These are phyloP conservation scores for Lagopus leucura DNA, from an alignment of 2,113 vertebrate genomes.

Conservation along the genomic window DNA sequence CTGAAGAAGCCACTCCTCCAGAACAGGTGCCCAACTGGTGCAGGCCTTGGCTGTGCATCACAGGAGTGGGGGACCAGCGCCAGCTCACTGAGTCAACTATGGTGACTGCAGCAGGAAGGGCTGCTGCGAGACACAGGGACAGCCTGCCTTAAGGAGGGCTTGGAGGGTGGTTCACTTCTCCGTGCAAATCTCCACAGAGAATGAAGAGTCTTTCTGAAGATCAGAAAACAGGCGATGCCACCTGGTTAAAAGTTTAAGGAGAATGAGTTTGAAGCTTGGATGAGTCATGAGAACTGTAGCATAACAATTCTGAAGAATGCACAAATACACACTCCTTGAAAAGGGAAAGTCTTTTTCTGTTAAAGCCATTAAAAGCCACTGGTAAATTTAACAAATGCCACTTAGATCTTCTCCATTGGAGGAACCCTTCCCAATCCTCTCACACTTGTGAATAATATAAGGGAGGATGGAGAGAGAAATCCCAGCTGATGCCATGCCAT, in stretches of 20 bases:
- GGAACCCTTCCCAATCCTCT: neutral
- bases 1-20: neutral
- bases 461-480: neutral
- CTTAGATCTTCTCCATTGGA: neutral
- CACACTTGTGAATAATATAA: neutral
- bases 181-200: fast-evolving
- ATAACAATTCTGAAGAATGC: neutral
- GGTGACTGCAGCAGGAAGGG: neutral
- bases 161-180: neutral
- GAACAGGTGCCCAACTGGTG: neutral
- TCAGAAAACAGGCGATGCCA: neutral
- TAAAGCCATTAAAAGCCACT: neutral
- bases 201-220: neutral
- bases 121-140: neutral
- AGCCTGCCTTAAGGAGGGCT: fast-evolving
- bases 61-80: neutral
- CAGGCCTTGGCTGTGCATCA: fast-evolving
- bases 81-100: neutral
- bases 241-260: neutral
- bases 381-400: constrained; percentile 19
- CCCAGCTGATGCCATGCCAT: neutral
- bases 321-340: neutral
- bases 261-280: neutral
- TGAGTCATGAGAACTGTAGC: fast-evolving
- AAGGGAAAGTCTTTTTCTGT: neutral